phyloP scores from a whole-genome alignment of 1,140 invertebrate species.

The Microplitis mediator region DNA sequence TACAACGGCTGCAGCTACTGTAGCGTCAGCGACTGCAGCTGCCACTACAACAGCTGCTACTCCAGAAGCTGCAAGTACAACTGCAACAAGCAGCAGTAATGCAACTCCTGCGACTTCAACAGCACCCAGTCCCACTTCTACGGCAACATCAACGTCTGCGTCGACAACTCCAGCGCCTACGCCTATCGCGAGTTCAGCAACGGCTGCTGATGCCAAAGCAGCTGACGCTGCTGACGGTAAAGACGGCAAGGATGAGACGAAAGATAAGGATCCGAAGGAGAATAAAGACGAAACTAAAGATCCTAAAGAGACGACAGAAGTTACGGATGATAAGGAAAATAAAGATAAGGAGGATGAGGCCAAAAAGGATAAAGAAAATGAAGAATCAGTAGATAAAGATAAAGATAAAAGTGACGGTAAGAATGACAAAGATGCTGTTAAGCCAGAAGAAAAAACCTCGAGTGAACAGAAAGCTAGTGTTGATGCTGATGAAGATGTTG shows the following conservation, averaged over 20 bases:
- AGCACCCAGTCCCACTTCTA: conserved; percentile 70
- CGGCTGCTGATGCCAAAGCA: conserved; percentile 52
- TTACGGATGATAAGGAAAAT: conserved; percentile 52
- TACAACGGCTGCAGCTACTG: conserved; percentile 35
- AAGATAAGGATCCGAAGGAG: conserved; percentile 54
- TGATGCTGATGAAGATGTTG: conserved; percentile 64
- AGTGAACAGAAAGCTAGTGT: conserved; percentile 38
- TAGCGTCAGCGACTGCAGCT: conserved; percentile 38
- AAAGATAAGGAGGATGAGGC: conserved; percentile 63
- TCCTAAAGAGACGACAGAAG: conserved; percentile 42
- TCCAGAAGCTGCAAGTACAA: conserved; percentile 75
- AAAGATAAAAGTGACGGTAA: conserved; percentile 53
- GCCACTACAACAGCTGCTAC: conserved; percentile 67
- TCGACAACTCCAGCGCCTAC: conserved; percentile 50
- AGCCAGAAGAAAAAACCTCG: conserved; percentile 46
- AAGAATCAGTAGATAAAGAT: conserved; percentile 40
- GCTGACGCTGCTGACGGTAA: conserved; percentile 54
- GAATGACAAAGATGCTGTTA: conserved; percentile 48
- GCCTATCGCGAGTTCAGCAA: conserved; percentile 61
- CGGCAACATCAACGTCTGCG: conserved; percentile 63
- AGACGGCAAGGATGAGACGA: conserved; percentile 60
- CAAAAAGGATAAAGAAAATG: conserved; percentile 50
- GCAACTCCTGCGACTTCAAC: conserved; percentile 74
- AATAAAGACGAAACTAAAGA: conserved; percentile 47
- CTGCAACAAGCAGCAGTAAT: conserved; percentile 57